Conservation (phyloP, 2,888 invertebrate genomes). For the Pilophorus perplexus region DNA sequence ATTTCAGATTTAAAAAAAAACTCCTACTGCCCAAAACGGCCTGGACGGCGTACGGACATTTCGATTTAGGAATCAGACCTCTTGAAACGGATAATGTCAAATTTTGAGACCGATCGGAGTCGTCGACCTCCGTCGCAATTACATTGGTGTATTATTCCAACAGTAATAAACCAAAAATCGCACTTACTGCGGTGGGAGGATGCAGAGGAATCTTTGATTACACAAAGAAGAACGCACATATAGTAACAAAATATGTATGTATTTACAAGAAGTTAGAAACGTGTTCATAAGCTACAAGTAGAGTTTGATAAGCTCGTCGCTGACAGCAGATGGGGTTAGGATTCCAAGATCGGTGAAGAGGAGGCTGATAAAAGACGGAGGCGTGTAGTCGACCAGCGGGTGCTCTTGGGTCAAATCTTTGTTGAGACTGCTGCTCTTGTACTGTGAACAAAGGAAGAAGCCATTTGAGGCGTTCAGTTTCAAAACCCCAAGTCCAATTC, state of each 20-base stretch:
- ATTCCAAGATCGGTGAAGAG: slow-evolving; percentile 95
- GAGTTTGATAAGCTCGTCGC: slow-evolving; percentile 94
- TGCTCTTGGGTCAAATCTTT: slow-evolving; percentile 63
- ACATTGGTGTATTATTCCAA: too few relatives aligned
- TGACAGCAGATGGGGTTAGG: slow-evolving; percentile 93
- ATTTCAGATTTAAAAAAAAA: too few relatives aligned
- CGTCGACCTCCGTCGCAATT: too few relatives aligned
- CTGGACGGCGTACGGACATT: too few relatives aligned
- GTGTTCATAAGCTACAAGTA: slow-evolving; percentile 66
- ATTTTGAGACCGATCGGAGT: too few relatives aligned
- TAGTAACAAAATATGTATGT: not conserved
- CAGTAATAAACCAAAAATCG: too few relatives aligned
- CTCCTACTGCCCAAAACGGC: too few relatives aligned
- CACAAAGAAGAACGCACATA: not conserved
- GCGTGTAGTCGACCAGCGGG: slow-evolving; percentile 95
- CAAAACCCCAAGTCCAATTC: too few relatives aligned
- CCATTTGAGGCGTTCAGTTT: too few relatives aligned
- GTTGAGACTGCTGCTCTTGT: slow-evolving; percentile 56
- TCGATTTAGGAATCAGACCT: too few relatives aligned
- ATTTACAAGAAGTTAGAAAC: slow-evolving; percentile 2
- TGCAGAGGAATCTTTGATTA: not conserved
- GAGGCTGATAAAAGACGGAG: slow-evolving; percentile 86
- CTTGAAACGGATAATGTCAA: too few relatives aligned
- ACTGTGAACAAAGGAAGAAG: slow-evolving; percentile 52
- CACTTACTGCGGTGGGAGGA: too few relatives aligned